Evolutionary conservation across 2,888 invertebrate genomes (phyloP).

Genomic region (Metallyticus violacea): DNA sequence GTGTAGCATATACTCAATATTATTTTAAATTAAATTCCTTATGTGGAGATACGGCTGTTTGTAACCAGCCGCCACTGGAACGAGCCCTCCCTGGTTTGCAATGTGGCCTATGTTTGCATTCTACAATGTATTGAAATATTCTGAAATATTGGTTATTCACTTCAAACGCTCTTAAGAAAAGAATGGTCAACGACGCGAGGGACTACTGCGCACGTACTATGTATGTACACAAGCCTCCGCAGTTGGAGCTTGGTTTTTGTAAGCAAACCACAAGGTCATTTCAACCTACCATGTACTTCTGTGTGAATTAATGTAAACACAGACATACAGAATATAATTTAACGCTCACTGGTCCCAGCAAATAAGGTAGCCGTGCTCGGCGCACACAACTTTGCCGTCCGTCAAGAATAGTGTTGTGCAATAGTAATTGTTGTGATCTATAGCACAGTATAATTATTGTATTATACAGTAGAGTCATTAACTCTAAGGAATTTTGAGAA

Average conservation of each 20-base stretch:
- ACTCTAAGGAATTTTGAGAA: too few species aligned
- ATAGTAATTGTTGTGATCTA: too few species aligned
- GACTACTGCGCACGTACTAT: too few species aligned
- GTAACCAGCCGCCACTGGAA: too few species aligned
- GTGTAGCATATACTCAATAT: too few species aligned
- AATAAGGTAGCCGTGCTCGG: not conserved
- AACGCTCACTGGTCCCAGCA: not conserved
- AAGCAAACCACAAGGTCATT: not conserved
- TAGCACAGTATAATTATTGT: too few species aligned
- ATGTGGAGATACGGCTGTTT: too few species aligned
- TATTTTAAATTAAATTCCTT: too few species aligned
- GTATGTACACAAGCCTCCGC: not conserved
- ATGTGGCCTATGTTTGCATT: not conserved
- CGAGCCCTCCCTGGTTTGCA: not conserved
- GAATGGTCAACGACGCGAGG: not conserved
- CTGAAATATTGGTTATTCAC: not conserved
- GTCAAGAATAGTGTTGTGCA: too few species aligned
- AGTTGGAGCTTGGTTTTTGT: not conserved
- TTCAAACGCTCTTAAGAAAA: not conserved
- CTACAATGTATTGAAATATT: not conserved
- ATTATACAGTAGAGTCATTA: too few species aligned
- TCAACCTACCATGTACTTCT: not conserved
- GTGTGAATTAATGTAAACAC: not conserved
- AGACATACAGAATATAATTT: not conserved
- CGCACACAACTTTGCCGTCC: too few species aligned